Base-by-base conservation (phyloP, 2,797 vertebrate genomes). In the Glyptemys insculpta region DNA sequence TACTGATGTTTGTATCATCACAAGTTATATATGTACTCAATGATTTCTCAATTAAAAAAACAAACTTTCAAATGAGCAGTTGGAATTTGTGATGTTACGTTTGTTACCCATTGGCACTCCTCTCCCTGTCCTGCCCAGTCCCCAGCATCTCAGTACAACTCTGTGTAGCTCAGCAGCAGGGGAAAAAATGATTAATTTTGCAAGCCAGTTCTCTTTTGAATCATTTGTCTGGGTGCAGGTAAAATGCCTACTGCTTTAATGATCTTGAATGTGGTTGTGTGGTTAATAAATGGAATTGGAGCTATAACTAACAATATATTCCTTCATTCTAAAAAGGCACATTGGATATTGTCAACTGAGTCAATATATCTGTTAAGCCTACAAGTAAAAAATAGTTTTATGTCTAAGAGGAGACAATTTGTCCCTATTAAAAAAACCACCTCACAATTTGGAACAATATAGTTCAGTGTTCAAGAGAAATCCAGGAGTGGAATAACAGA, bases 261-360 rank as follows among this genome's bases (percentile, higher is more conserved):
- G 83, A 87, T 85, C 91, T 90, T 91, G 50, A 85, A 59, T 86
- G 44, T 91, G 18, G 8, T 94, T 95, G 91, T 93, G 92, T 92
- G 90, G 78, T 84, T 91, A 93, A 93, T 92, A 94, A 94, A 92
- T 88, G 85, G 90, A 92, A 94, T 95, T 92, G 94, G n/a, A 95
- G 96, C 92, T 93, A 76, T 85, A 37, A 89, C 31, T 52, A 93
- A 97, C 96, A 96, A 92, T 91, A 81, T 50, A 4, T 4, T 91
- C 94, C 72, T 95, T 65, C 97, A 96, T 97, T 96, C 91, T 80
- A 12, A 56, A 65, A 62, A 52, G 2, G 91, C 91, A 88, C 94
- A 81, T 91, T 91, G 93, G 87, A 93, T 84, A 50, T 65, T 65
- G 62, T 65, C 15, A 65, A 16, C 4, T 65, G 62, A 65, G 16